Conservation (phyloP, 2,113 vertebrate species). For the Haplotaxodon microlepis region DNA sequence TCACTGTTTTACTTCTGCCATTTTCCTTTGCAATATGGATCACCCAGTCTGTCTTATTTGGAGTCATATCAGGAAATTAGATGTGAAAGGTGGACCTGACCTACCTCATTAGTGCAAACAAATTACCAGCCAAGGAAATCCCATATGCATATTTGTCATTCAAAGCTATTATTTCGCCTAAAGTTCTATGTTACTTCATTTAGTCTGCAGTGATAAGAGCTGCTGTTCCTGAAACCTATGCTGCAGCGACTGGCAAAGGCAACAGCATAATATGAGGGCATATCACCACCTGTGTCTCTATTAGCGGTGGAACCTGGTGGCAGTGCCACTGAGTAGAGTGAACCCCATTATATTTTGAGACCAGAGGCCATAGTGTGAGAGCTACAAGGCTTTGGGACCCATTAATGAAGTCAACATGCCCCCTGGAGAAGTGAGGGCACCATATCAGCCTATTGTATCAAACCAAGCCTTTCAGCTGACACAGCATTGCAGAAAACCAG, state of each 20-base stretch:
- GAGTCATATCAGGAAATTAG: slow-evolving; percentile 21
- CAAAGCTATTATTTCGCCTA: slow-evolving; percentile 55
- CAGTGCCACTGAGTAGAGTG: not conserved
- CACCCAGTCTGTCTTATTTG: slow-evolving; percentile 47
- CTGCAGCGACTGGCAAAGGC: slow-evolving; percentile 8
- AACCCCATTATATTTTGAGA: slow-evolving; percentile 46
- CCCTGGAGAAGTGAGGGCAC: not conserved
- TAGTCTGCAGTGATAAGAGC: slow-evolving; percentile 5
- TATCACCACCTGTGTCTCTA: slow-evolving; percentile 44
- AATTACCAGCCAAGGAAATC: slow-evolving; percentile 55
- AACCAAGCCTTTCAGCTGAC: slow-evolving; percentile 28
- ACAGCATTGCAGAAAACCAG: not conserved
- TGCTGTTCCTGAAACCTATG: not conserved
- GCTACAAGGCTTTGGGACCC: slow-evolving; percentile 44
- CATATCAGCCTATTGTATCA: slow-evolving; percentile 25
- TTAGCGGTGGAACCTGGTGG: slow-evolving; percentile 29
- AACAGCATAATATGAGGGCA: slow-evolving; percentile 32
- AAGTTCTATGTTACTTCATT: not conserved
- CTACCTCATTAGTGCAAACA: slow-evolving; percentile 57
- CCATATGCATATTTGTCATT: slow-evolving; percentile 24
- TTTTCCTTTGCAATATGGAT: not conserved
- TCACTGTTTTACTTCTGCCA: not conserved
- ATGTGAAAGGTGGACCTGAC: slow-evolving; percentile 47
- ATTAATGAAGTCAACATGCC: slow-evolving; percentile 51
- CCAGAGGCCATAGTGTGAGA: slow-evolving; percentile 32